Percentiles rank a stretch among this genome's conserved stretches.
Evolutionary conservation across 2,113 vertebrate genomes (phyloP).

Genomic region (Cricetomys ansorgei): DNA sequence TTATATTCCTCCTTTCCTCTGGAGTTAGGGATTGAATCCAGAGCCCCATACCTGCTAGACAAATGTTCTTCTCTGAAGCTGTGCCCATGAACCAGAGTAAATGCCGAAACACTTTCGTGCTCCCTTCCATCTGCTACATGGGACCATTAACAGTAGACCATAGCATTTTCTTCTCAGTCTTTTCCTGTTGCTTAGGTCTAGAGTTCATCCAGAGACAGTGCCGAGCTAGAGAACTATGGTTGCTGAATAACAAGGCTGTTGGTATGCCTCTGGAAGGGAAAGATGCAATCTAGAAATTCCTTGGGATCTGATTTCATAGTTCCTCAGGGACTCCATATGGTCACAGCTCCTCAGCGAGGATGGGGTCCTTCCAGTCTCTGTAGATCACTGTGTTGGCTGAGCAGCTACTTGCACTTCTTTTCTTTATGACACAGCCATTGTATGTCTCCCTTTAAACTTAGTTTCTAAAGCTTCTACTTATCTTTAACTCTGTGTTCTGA

Average conservation of each 20-base stretch:
- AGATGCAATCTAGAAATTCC: neutral
- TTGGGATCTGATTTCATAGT: neutral
- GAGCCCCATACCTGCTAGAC: neutral
- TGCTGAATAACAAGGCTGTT: neutral
- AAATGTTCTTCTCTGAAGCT: neutral
- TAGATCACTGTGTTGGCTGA: slow-evolving; percentile 28
- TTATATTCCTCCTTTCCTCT: neutral
- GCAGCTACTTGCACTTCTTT: slow-evolving; percentile 6
- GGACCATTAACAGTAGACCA: neutral
- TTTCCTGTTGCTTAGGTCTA: neutral
- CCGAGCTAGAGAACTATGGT: neutral
- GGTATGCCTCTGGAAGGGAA: neutral
- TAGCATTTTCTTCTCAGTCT: slow-evolving; percentile 39
- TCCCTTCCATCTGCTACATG: neutral
- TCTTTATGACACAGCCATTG: neutral
- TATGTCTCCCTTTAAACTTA: slow-evolving; percentile 5
- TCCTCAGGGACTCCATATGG: neutral
- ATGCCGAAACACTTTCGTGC: neutral
- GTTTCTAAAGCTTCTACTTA: slow-evolving; percentile 28
- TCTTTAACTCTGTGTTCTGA: slow-evolving; percentile 51
- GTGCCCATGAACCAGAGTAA: neutral
- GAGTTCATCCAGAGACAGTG: no score
- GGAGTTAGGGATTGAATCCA: neutral
- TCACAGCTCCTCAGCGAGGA: neutral
- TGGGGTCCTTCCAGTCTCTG: slow-evolving; percentile 27